A percentile compares a stretch with the other conserved stretches of the same genome.
phyloP scores from a whole-genome alignment of 2,797 vertebrate genomes.

The Columba guinea region DNA sequence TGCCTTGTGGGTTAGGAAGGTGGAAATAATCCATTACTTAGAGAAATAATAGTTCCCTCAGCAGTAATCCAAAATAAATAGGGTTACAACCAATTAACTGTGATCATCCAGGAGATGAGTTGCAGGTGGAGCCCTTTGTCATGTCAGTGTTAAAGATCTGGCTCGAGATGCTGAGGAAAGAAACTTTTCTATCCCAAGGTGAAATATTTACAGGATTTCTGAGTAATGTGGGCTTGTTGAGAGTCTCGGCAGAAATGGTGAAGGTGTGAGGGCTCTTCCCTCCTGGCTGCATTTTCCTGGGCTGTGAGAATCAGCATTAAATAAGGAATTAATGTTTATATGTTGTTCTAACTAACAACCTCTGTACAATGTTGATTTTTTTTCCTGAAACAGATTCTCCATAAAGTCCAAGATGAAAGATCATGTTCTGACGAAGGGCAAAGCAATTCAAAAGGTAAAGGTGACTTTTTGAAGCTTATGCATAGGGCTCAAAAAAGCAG shows the following conservation, averaged over 20 bases:
- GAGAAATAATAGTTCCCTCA: not conserved
- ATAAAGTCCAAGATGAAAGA: not conserved
- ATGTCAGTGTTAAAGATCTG: rapidly evolving
- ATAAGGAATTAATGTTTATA: not conserved
- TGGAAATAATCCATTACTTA: not conserved
- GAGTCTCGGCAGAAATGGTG: rapidly evolving
- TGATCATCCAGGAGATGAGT: not conserved
- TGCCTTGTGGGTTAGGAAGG: not conserved
- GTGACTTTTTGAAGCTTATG: not conserved
- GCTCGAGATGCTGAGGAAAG: not conserved
- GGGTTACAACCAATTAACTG: not conserved
- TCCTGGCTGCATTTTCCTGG: not conserved
- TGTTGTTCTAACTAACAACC: not conserved
- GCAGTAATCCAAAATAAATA: not conserved
- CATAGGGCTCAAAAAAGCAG: not conserved
- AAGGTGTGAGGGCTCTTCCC: not conserved
- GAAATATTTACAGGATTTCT: not conserved
- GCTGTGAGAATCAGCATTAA: not conserved
- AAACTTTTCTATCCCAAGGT: not conserved
- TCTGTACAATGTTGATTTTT: not conserved
- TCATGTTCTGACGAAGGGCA: not conserved
- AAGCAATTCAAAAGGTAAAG: constrained; percentile 19
- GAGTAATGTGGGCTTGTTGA: not conserved
- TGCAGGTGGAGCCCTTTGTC: rapidly evolving
- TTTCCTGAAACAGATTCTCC: constrained; percentile 22